These are phyloP conservation scores for Amaurobius ferox DNA, from an alignment of 2,888 invertebrate species.

Conservation along the genomic window DNA sequence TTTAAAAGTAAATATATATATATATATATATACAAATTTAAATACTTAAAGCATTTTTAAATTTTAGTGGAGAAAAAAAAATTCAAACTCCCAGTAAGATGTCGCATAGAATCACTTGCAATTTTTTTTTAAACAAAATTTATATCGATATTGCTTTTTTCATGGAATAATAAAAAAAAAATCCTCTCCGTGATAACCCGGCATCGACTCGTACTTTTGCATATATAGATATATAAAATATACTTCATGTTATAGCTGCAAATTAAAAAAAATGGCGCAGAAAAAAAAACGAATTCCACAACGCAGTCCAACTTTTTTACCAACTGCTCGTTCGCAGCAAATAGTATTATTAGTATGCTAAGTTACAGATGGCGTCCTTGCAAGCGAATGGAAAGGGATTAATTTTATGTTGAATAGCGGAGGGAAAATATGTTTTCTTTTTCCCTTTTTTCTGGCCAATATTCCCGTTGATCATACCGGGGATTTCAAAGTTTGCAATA, in stretches of 20 bases:
- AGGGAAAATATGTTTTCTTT: neutral
- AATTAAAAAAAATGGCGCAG: neutral
- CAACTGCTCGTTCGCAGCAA: slow-evolving; percentile 13
- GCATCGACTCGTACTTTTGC: neutral
- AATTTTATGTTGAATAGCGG: slow-evolving; percentile 38
- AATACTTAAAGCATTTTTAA: too few relatives aligned
- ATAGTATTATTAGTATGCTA: slow-evolving; percentile 48
- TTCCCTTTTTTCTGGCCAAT: neutral
- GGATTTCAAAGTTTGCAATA: slow-evolving; percentile 12
- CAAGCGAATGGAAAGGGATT: slow-evolving; percentile 26
- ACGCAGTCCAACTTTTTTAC: slow-evolving; percentile 28
- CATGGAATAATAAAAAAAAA: neutral
- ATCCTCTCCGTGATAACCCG: neutral
- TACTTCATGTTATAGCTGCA: neutral
- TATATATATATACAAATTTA: too few relatives aligned
- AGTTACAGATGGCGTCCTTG: slow-evolving; percentile 28
- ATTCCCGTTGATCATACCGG: slow-evolving; percentile 5
- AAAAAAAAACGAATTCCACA: neutral
- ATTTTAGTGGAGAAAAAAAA: too few relatives aligned
- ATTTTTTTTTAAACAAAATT: too few relatives aligned
- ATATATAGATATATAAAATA: neutral
- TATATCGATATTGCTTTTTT: too few relatives aligned
- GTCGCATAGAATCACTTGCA: too few relatives aligned
- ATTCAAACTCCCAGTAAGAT: too few relatives aligned
- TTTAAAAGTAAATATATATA: too few relatives aligned